phyloP scores from a whole-genome alignment of 2,113 vertebrate genomes.

The Vulpes vulpes region DNA sequence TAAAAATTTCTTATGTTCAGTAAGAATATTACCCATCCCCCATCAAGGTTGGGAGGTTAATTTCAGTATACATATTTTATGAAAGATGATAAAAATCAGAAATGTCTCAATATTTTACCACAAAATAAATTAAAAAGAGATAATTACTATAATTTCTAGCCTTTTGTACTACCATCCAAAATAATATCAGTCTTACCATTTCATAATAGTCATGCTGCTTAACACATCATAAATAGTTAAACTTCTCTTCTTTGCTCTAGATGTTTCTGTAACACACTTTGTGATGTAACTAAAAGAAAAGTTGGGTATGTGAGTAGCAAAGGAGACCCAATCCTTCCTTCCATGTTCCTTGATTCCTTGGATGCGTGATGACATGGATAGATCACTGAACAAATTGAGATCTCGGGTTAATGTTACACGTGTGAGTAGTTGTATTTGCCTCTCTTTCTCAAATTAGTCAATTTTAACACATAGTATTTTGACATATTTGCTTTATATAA shows the following conservation, averaged over 20 bases:
- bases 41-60: neutral
- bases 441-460: neutral
- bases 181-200: neutral
- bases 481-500: neutral
- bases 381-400: neutral
- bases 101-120: slow-evolving; percentile 30
- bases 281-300: slow-evolving; percentile 42
- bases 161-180: slow-evolving; percentile 23
- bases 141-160: neutral
- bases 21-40: neutral
- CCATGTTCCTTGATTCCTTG: neutral
- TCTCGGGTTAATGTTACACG: slow-evolving; percentile 1
- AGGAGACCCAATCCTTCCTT: neutral
- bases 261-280: neutral
- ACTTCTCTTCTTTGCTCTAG: neutral
- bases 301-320: neutral
- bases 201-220: neutral
- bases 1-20: neutral
- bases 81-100: neutral
- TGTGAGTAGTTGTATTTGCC: slow-evolving; percentile 1
- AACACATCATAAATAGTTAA: neutral
- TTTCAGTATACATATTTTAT: slow-evolving; percentile 40
- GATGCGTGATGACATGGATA: neutral
- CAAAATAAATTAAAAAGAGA: neutral
- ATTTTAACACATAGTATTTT: slow-evolving; percentile 3